Conservation (phyloP, 2,888 invertebrate genomes). For the Hecatera dysodea region DNA sequence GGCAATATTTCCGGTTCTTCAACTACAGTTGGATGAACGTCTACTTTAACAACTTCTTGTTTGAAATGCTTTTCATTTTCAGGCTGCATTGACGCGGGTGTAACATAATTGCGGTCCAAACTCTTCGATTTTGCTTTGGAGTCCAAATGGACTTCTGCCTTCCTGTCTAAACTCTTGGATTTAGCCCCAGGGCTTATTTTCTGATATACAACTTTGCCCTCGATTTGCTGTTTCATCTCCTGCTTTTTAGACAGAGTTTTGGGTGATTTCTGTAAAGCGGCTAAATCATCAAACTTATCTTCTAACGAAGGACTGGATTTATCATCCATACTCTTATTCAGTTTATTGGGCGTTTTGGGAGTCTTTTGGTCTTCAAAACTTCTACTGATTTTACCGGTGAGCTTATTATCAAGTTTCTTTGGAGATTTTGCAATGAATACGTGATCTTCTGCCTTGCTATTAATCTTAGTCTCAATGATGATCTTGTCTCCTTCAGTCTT, state of each 20-base stretch:
- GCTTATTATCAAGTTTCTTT: conserved; percentile 92
- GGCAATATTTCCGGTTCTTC: conserved; percentile 71
- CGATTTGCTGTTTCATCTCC: conserved; percentile 92
- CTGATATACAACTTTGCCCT: conserved; percentile 92
- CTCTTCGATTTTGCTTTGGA: conserved; percentile 92
- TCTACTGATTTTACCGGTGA: conserved; percentile 91
- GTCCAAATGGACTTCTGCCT: conserved; percentile 91
- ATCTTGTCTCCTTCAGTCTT: conserved; percentile 93
- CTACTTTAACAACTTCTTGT: conserved; percentile 88
- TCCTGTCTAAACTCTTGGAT: conserved; percentile 93
- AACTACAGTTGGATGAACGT: conserved; percentile 83
- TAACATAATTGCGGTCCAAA: conserved; percentile 92
- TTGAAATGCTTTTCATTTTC: conserved; percentile 87
- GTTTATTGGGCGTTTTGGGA: conserved; percentile 89
- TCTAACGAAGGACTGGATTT: conserved; percentile 91
- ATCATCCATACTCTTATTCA: conserved; percentile 92
- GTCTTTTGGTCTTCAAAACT: conserved; percentile 92
- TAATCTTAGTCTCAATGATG: conserved; percentile 93
- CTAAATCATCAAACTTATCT: conserved; percentile 91
- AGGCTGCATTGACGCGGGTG: conserved; percentile 78
- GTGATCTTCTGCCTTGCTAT: conserved; percentile 94
- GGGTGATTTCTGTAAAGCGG: conserved; percentile 90
- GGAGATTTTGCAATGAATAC: conserved; percentile 94
- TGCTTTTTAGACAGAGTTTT: conserved; percentile 91
- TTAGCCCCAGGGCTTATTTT: conserved; percentile 90